These are phyloP conservation scores for Trichogramma evanescens DNA, from an alignment of 2,888 invertebrate species.

Conservation along the genomic window DNA sequence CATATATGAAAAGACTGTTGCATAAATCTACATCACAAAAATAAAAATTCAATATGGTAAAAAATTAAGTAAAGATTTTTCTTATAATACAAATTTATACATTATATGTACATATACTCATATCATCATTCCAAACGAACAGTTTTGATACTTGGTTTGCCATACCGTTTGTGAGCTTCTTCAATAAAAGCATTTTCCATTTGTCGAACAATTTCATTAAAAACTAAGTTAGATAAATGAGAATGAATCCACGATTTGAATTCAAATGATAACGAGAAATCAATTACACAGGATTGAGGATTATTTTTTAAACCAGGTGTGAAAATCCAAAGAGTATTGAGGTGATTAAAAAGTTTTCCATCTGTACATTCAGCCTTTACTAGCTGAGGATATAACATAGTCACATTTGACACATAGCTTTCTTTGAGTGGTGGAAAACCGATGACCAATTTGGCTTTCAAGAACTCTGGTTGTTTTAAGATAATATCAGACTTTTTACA, in stretches of 20 bases:
- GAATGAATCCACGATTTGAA: conserved; percentile 86
- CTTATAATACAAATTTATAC: too few species aligned
- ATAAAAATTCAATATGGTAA: too few species aligned
- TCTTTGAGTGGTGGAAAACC: conserved; percentile 84
- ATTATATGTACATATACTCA: neutral
- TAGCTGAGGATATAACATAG: conserved; percentile 63
- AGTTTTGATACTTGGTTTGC: conserved; percentile 64
- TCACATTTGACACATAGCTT: conserved; percentile 80
- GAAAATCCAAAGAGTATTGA: conserved; percentile 88
- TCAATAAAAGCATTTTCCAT: conserved; percentile 91
- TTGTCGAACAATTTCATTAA: conserved; percentile 90
- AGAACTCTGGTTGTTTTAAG: conserved; percentile 49
- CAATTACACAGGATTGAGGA: conserved; percentile 77
- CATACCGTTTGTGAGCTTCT: conserved; percentile 74
- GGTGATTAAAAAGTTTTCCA: conserved; percentile 79
- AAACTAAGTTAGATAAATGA: conserved; percentile 84
- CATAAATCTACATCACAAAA: too few species aligned
- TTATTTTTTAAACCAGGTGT: conserved; percentile 78
- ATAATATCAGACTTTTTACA: conserved; percentile 78
- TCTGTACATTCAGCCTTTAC: conserved; percentile 86
- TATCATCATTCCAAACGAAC: conserved; percentile 50
- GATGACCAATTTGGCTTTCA: conserved; percentile 73
- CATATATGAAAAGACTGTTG: too few species aligned
- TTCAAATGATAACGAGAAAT: conserved; percentile 86
- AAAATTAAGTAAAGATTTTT: too few species aligned